Conservation (phyloP, 2,888 invertebrate genomes). For the Synanthedon myopaeformis region DNA sequence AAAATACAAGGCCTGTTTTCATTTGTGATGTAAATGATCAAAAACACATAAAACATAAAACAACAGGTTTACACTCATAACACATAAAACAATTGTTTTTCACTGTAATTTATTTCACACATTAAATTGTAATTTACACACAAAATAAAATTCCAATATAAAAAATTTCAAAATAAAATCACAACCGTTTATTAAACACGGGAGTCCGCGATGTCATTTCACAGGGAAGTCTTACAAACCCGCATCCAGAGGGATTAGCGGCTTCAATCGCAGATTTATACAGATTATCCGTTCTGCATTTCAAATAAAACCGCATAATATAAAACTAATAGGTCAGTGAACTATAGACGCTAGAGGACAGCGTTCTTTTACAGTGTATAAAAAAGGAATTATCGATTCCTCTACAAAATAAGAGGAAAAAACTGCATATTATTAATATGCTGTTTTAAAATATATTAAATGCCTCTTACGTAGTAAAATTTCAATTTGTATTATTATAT, state of each 20-base stretch:
- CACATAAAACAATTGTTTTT: too few species aligned
- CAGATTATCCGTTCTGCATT: constrained; percentile 38
- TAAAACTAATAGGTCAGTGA: constrained; percentile 4
- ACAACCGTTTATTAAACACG: constrained; percentile 3
- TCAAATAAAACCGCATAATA: constrained; percentile 18
- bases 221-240: constrained; percentile 37
- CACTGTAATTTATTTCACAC: not conserved
- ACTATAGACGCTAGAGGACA: not conserved
- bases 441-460: too few species aligned
- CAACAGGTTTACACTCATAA: too few species aligned
- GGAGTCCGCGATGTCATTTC: constrained; percentile 9
- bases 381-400: too few species aligned
- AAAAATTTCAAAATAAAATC: constrained; percentile 2
- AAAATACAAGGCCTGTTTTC: too few species aligned
- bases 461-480: too few species aligned
- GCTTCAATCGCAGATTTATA: constrained; percentile 46
- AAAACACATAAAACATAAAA: too few species aligned
- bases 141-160: not conserved
- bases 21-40: too few species aligned
- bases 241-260: constrained; percentile 31
- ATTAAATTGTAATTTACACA: constrained; percentile 9
- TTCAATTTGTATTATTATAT: too few species aligned
- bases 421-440: too few species aligned
- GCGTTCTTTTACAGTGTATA: too few species aligned
- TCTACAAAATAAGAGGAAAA: too few species aligned